These are phyloP conservation scores for Sipha flava DNA, from an alignment of 1,140 invertebrate genomes.

Conservation along the genomic window DNA sequence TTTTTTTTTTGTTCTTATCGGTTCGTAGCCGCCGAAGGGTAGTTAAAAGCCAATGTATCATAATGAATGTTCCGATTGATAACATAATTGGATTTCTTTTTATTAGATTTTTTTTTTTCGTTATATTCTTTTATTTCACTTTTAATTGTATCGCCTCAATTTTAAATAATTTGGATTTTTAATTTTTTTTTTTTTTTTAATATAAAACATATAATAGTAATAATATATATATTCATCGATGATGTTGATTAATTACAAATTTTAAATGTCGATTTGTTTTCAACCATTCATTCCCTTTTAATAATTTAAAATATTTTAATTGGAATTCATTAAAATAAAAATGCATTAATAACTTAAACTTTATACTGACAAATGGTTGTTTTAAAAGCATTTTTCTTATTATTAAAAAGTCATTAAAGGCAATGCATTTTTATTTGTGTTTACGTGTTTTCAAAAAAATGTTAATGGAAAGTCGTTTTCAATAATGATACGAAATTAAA, in stretches of 20 bases:
- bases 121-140: neutral
- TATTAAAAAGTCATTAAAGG: neutral
- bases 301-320: neutral
- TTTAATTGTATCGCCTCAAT: neutral
- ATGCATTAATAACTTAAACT: neutral
- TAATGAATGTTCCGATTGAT: constrained; percentile 9
- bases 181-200: too few relatives aligned
- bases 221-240: neutral
- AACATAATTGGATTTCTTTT: neutral
- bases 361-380: neutral
- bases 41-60: neutral
- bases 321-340: neutral
- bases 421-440: neutral
- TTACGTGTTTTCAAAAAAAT: neutral
- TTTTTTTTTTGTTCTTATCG: neutral
- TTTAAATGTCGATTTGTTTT: neutral
- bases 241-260: constrained; percentile 10
- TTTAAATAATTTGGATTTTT: neutral
- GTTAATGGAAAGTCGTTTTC: neutral
- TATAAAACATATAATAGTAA: too few relatives aligned
- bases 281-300: neutral
- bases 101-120: neutral
- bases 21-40: neutral
- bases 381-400: neutral
- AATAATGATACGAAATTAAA: neutral